Percentiles rank a stretch among this genome's conserved stretches.
Conservation (phyloP, 2,797 vertebrate species). For the Syngnathus rostellatus region DNA sequence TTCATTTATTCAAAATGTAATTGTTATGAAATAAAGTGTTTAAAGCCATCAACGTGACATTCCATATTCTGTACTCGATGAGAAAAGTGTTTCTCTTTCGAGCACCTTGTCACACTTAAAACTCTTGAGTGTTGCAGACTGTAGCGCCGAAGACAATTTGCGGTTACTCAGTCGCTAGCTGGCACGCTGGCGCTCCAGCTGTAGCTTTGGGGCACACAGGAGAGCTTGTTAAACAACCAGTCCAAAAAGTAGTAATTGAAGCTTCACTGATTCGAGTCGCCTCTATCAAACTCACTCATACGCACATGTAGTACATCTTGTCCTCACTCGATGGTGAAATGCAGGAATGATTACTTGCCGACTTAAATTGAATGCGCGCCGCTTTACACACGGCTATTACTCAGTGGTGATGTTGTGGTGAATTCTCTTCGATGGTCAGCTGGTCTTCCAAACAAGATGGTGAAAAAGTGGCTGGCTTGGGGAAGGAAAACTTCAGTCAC, state of each 20-base stretch:
- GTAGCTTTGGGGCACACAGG: conserved; percentile 50
- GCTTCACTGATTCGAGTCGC: conserved; percentile 21
- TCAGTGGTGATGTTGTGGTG: too few species aligned
- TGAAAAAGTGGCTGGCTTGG: too few species aligned
- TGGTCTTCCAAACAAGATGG: too few species aligned
- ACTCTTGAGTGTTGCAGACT: conserved; percentile 15
- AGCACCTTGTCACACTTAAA: conserved; percentile 13
- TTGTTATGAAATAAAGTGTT: too few species aligned
- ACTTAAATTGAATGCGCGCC: conserved; percentile 53
- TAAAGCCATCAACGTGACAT: not conserved
- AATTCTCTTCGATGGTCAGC: too few species aligned
- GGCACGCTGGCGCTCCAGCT: conserved; percentile 41
- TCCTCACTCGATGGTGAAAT: not conserved
- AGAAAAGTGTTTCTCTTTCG: conserved; percentile 13
- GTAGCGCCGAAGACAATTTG: conserved; percentile 23
- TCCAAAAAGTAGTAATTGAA: conserved; percentile 44
- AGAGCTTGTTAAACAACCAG: conserved; percentile 58
- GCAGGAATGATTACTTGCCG: conserved; percentile 50
- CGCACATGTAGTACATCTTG: not conserved
- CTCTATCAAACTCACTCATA: not conserved
- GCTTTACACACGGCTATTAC: conserved; percentile 45
- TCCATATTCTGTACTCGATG: not conserved
- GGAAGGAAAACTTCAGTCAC: too few species aligned
- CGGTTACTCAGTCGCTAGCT: conserved; percentile 25
- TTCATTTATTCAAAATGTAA: too few species aligned